phyloP scores from a whole-genome alignment of 2,888 invertebrate genomes.

The Syrista parreyssii region DNA sequence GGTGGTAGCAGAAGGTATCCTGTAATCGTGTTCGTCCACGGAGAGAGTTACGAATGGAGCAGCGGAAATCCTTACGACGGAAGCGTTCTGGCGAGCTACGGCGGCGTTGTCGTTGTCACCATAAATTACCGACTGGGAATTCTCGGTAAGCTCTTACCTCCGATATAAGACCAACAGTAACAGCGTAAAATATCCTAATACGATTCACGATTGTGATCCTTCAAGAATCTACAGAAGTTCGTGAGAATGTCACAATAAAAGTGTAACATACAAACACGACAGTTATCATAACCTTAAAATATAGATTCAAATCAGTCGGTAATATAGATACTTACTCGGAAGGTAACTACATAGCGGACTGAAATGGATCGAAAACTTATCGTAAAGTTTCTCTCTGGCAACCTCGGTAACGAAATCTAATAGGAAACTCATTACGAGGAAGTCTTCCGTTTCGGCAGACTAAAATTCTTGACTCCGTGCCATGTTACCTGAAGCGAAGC shows the following conservation, averaged over 20 bases:
- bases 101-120: constrained; percentile 88
- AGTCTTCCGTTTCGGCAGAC: constrained; percentile 55
- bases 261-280: not conserved
- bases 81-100: constrained; percentile 93
- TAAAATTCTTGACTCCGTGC: constrained; percentile 50
- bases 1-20: constrained; percentile 75
- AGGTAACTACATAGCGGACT: not conserved
- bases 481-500: not conserved
- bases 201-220: not conserved
- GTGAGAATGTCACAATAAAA: not conserved
- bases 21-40: constrained; percentile 95
- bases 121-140: constrained; percentile 86
- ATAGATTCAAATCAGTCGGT: not conserved
- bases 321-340: not conserved
- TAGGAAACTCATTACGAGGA: constrained; percentile 63
- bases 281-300: not conserved
- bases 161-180: not conserved
- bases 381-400: constrained; percentile 28
- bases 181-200: not conserved
- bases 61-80: constrained; percentile 99
- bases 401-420: constrained; percentile 59
- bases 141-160: constrained; percentile 73
- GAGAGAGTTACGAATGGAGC: constrained; percentile 97
- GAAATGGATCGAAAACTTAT: not conserved
- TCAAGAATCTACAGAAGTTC: not conserved